A percentile compares a stretch with the other conserved stretches of the same genome.
Conservation (phyloP, 2,113 vertebrate genomes). For the Pelobates fuscus region DNA sequence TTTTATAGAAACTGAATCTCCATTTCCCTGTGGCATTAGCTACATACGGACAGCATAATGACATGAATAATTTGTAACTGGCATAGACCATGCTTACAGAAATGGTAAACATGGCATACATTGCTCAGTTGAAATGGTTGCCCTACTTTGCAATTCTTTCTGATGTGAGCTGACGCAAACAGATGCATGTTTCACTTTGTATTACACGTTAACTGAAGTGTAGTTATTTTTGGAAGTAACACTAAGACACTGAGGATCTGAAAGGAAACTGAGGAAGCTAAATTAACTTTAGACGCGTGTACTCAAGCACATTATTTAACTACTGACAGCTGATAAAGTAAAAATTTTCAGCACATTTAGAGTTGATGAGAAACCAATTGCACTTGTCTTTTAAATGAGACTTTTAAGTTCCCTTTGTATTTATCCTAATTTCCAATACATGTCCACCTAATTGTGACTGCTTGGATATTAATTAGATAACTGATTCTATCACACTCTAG, state of each 20-base stretch:
- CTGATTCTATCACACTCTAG: too few species aligned
- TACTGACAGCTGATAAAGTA: neutral
- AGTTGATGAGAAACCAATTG: neutral
- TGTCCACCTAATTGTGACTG: too few species aligned
- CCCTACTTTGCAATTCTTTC: slow-evolving; percentile 13
- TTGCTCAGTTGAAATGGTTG: slow-evolving; percentile 8
- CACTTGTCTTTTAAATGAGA: neutral
- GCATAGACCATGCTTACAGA: neutral
- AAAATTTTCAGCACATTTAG: neutral
- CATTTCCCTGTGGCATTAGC: neutral
- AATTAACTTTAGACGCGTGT: neutral
- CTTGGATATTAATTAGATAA: too few species aligned
- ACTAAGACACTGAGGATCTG: neutral
- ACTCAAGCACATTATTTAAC: neutral
- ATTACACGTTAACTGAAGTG: slow-evolving; percentile 12
- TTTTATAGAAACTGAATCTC: neutral
- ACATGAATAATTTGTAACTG: slow-evolving; percentile 1
- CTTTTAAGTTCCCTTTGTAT: too few species aligned
- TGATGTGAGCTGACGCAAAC: slow-evolving; percentile 23
- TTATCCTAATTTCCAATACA: too few species aligned
- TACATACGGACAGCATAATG: slow-evolving; percentile 21
- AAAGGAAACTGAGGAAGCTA: neutral
- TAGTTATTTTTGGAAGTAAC: slow-evolving; percentile 7
- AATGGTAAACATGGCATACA: slow-evolving; percentile 5
- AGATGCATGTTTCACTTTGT: slow-evolving; percentile 10